phyloP scores from a whole-genome alignment of 1,140 invertebrate genomes.

The Psilanteris sp. region DNA sequence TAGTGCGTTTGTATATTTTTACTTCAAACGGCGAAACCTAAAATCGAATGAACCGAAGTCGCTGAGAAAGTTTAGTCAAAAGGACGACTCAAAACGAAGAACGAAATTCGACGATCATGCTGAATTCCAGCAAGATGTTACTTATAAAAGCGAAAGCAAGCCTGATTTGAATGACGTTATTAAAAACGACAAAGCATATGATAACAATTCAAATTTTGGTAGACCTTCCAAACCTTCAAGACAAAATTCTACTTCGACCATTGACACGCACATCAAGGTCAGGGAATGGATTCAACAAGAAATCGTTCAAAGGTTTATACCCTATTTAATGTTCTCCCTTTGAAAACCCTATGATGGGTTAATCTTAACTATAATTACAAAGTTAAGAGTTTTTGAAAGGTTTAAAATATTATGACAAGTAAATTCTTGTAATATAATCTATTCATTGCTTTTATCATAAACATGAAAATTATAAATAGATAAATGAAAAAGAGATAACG shows the following conservation, averaged over 20 bases:
- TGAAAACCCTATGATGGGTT: too few relatives aligned
- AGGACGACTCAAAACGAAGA: conserved; percentile 60
- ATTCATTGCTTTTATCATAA: too few relatives aligned
- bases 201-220: conserved; percentile 83
- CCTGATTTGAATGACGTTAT: conserved; percentile 76
- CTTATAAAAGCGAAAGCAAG: conserved; percentile 75
- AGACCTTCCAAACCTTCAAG: conserved; percentile 84
- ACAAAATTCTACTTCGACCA: conserved; percentile 87
- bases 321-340: too few relatives aligned
- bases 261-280: conserved; percentile 91
- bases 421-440: too few relatives aligned
- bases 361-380: too few relatives aligned
- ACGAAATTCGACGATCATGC: conserved; percentile 66
- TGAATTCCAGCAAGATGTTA: conserved; percentile 65
- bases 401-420: too few relatives aligned
- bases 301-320: conserved; percentile 82
- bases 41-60: conserved; percentile 78
- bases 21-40: conserved; percentile 84
- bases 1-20: conserved; percentile 87
- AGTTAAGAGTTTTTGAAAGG: too few relatives aligned
- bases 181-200: conserved; percentile 80
- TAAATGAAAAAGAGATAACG: too few relatives aligned
- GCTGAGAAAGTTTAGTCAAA: conserved; percentile 67
- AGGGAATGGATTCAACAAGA: conserved; percentile 90
- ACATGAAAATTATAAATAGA: too few relatives aligned